phyloP scores from a whole-genome alignment of 2,113 vertebrate species.

The Vidua macroura region DNA sequence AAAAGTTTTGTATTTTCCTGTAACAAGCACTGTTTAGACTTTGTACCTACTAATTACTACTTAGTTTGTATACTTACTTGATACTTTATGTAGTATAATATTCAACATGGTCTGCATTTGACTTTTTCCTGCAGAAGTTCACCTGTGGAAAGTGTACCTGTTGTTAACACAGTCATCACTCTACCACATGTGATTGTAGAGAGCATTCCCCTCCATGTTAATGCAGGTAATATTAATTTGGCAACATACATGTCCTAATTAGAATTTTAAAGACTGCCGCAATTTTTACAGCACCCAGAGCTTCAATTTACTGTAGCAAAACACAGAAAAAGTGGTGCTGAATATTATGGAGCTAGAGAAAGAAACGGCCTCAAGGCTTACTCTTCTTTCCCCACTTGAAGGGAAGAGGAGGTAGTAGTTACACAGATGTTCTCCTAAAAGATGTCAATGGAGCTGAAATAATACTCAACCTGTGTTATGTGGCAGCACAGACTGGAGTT shows the following conservation, averaged over 20 bases:
- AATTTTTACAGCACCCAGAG: background rate
- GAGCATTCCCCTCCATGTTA: slow-evolving; percentile 89
- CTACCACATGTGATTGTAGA: slow-evolving; percentile 91
- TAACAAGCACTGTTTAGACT: background rate
- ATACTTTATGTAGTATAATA: background rate
- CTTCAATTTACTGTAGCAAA: background rate
- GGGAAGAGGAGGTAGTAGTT: background rate
- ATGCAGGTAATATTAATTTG: slow-evolving; percentile 79
- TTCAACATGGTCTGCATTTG: background rate
- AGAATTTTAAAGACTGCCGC: background rate
- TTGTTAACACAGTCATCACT: slow-evolving; percentile 82
- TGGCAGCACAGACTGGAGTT: background rate
- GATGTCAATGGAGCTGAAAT: background rate
- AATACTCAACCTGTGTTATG: rapidly evolving
- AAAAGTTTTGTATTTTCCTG: background rate
- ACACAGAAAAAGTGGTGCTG: background rate
- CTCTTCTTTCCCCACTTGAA: background rate
- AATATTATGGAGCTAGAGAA: background rate
- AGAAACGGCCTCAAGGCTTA: background rate
- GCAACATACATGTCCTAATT: background rate
- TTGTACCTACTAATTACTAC: background rate
- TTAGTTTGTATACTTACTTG: background rate
- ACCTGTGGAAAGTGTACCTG: slow-evolving; percentile 73
- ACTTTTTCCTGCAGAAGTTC: slow-evolving; percentile 76
- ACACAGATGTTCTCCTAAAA: background rate